Evolutionary conservation across 2,797 vertebrate genomes (phyloP).

Genomic region (Thamnophis elegans): DNA sequence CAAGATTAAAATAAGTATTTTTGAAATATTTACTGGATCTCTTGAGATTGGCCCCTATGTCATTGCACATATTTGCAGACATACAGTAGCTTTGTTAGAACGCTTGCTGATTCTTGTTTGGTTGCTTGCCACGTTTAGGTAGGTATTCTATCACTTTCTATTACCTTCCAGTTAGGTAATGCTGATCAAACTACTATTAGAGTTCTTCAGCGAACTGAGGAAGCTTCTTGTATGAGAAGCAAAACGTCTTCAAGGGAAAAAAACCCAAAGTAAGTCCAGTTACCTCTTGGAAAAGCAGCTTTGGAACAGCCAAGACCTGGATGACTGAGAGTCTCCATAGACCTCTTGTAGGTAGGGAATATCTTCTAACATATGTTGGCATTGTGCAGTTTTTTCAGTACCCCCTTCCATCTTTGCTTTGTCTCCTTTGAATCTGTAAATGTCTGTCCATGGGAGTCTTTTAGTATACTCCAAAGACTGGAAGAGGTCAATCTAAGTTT

Average conservation of each 20-base stretch:
- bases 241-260: background rate
- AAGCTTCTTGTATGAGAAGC: background rate
- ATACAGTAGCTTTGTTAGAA: background rate
- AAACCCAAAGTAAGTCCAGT: background rate
- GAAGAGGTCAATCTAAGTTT: background rate
- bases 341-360: background rate
- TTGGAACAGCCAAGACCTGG: background rate
- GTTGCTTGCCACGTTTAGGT: background rate
- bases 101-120: background rate
- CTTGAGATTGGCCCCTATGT: conserved; percentile 4
- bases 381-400: background rate
- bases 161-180: background rate
- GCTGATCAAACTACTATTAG: background rate
- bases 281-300: background rate
- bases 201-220: background rate
- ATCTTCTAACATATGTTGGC: background rate
- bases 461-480: background rate
- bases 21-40: conserved; percentile 22
- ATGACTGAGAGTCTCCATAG: background rate
- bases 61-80: background rate
- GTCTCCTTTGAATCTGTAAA: background rate
- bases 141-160: background rate
- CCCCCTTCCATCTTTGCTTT: background rate
- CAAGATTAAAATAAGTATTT: background rate
- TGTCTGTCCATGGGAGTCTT: background rate